A percentile compares a stretch with the other conserved stretches of the same genome.
phyloP scores from a whole-genome alignment of 2,797 vertebrate genomes.

The Arrhamphus sclerolepis region DNA sequence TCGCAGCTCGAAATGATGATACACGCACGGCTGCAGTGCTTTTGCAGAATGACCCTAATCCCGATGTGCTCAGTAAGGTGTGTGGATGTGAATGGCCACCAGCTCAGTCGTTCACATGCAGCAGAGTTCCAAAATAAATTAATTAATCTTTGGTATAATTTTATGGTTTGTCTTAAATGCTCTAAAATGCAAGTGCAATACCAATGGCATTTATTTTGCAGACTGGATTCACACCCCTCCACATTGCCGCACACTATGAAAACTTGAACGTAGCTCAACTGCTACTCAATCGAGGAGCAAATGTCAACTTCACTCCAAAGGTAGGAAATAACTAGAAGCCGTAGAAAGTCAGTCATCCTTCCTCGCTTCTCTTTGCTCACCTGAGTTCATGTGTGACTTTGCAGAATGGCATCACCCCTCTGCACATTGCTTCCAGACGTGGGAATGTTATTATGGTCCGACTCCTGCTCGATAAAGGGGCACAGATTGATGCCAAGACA shows the following conservation, averaged over 20 bases:
- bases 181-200: constrained; percentile 13
- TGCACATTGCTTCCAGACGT: constrained; percentile 95
- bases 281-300: constrained; percentile 94
- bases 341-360: background rate
- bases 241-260: constrained; percentile 98
- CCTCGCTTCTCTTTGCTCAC: constrained; percentile 6
- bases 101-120: background rate
- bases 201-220: constrained; percentile 53
- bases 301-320: constrained; percentile 98
- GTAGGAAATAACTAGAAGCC: constrained; percentile 66
- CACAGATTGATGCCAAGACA: constrained; percentile 94
- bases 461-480: constrained; percentile 94
- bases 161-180: background rate
- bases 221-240: constrained; percentile 98
- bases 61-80: constrained; percentile 95
- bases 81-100: background rate
- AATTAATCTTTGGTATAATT: background rate
- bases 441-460: constrained; percentile 99
- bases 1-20: constrained; percentile 95
- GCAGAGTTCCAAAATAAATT: too few relatives aligned
- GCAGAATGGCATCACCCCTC: constrained; percentile 96
- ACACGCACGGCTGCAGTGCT: constrained; percentile 95
- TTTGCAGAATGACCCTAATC: constrained; percentile 96
- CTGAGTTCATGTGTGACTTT: constrained; percentile 37
- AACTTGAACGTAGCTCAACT: constrained; percentile 96